phyloP scores from a whole-genome alignment of 2,797 vertebrate genomes.

The Orestias chungarensis region DNA sequence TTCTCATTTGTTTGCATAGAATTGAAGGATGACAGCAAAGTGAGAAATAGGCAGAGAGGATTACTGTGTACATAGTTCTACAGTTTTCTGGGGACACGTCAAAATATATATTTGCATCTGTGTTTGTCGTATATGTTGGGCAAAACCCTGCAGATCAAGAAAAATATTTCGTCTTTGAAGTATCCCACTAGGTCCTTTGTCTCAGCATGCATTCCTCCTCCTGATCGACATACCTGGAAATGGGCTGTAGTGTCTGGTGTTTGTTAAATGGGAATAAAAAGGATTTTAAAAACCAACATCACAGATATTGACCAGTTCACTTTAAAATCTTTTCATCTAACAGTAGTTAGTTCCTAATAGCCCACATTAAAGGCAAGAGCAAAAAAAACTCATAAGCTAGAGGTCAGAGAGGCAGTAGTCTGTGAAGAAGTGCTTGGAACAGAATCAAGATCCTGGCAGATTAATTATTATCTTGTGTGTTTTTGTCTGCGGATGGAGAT shows the following conservation, averaged over 20 bases:
- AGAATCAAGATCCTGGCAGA: constrained; percentile 59
- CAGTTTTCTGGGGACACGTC: neutral
- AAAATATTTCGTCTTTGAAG: constrained; percentile 68
- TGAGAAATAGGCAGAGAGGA: constrained; percentile 7
- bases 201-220: constrained; percentile 51
- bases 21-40: constrained; percentile 6
- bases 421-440: constrained; percentile 54
- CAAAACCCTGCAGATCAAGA: constrained; percentile 18
- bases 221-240: constrained; percentile 34
- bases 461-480: constrained; percentile 63
- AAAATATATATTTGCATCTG: constrained; percentile 6
- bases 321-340: constrained; percentile 25
- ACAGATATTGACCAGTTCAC: constrained; percentile 9
- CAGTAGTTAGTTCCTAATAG: constrained; percentile 19
- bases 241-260: constrained; percentile 44
- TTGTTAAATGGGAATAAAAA: constrained; percentile 19
- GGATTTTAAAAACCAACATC: constrained; percentile 30
- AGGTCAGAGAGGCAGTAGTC: constrained; percentile 42
- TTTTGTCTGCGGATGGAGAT: constrained; percentile 40
- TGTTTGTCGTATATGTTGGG: constrained; percentile 12
- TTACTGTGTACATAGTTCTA: neutral
- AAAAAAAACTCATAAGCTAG: constrained; percentile 37
- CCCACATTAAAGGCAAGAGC: constrained; percentile 33
- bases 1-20: constrained; percentile 17
- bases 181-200: constrained; percentile 33